Evolutionary conservation across 2,888 invertebrate genomes (phyloP).

Genomic region (Drosophila putrida): DNA sequence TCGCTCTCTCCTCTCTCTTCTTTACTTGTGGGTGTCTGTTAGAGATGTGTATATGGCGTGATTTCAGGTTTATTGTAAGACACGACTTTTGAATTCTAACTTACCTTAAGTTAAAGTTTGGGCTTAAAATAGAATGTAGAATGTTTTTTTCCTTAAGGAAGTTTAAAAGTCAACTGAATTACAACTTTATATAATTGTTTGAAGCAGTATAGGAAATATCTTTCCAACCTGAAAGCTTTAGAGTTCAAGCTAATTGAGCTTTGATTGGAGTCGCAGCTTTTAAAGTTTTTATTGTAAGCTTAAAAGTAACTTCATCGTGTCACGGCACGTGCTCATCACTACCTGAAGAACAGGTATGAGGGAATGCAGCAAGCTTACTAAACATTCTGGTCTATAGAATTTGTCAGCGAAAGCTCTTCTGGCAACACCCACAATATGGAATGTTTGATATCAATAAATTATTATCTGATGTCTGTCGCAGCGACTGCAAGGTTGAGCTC

Average conservation of each 20-base stretch:
- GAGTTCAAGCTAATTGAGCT: neutral
- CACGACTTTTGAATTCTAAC: neutral
- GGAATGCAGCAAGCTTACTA: neutral
- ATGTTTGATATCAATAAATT: constrained; percentile 74
- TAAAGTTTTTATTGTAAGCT: neutral
- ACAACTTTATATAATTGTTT: neutral
- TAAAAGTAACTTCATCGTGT: constrained; percentile 1
- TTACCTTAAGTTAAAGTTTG: neutral
- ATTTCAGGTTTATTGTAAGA: neutral
- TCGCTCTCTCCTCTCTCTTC: neutral
- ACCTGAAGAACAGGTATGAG: neutral
- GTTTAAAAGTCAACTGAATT: no score
- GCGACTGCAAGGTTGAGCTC: constrained; percentile 19
- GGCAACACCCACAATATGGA: constrained; percentile 46
- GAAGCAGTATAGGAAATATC: neutral
- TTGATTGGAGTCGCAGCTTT: neutral
- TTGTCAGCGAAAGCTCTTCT: constrained; percentile 16
- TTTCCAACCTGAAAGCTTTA: neutral
- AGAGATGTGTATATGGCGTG: constrained; percentile 8
- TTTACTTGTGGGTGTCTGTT: neutral
- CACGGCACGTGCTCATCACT: constrained; percentile 11
- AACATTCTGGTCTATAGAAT: constrained; percentile 23
- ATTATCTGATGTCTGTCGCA: constrained; percentile 71
- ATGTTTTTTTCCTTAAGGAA: no score
- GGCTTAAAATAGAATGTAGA: neutral